These are phyloP conservation scores for Anguilla megastoma DNA, from an alignment of 2,797 vertebrate species.

Conservation along the genomic window DNA sequence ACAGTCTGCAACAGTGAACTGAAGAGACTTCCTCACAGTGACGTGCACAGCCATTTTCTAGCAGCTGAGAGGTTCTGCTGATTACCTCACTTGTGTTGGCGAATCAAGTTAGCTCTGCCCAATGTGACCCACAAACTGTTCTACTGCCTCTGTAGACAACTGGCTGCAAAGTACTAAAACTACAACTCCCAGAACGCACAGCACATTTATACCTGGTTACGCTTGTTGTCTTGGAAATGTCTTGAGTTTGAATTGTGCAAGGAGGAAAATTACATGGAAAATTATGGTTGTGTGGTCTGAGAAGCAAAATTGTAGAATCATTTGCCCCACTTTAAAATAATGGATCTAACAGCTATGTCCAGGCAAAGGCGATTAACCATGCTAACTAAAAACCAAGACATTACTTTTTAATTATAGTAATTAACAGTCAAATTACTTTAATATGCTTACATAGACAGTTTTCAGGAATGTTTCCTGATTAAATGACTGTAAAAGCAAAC, in stretches of 20 bases:
- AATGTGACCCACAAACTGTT: background rate
- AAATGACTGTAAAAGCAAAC: no score
- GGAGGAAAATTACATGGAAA: background rate
- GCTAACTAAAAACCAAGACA: background rate
- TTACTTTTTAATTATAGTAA: background rate
- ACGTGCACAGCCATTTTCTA: background rate
- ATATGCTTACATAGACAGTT: no score
- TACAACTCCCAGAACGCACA: background rate
- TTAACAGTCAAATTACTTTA: background rate
- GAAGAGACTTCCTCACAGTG: background rate
- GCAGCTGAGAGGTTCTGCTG: background rate
- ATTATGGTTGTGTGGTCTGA: background rate
- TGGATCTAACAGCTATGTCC: background rate
- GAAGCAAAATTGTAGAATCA: no score
- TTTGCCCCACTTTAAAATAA: background rate
- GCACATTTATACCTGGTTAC: background rate
- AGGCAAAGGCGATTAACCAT: background rate
- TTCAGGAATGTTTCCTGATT: no score
- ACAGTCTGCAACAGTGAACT: background rate
- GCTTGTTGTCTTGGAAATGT: background rate
- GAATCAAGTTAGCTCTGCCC: background rate
- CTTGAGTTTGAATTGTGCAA: background rate
- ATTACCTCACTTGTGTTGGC: background rate
- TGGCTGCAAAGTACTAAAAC: background rate
- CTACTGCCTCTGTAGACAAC: background rate